Evolutionary conservation across 2,113 vertebrate species (phyloP), one percentile per base, ranked within the genome.

Genomic region (Acrocephalus arundinaceus): DNA sequence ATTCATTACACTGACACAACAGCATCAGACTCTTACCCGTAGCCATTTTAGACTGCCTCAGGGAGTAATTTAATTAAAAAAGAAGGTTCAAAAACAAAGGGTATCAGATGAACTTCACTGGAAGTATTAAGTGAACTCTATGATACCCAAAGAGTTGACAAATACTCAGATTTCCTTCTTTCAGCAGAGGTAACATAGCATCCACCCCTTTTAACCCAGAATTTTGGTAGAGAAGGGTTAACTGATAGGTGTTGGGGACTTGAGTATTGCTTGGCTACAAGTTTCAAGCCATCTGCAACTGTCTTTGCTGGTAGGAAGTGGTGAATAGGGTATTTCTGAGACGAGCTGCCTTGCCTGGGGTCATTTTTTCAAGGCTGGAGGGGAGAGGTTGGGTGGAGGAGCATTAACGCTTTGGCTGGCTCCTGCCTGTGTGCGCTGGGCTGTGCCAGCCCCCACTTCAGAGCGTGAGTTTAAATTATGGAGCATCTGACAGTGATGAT

Each of bases 381-480:
- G 35, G 39, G 35, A 24, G 13, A 25, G 15, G 6, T 9, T 48
- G 37, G 25, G 30, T 5, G 5, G 35, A 39, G 27, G n/a, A 77
- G 49, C 31, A 30, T 10, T 8, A 37, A 20, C 0, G 7, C 27
- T 43, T 33, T 5, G 48, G 14, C 33, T 1, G 5, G 16, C 28
- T 66, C 43, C 31, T 21, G 13, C 15, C 4, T 65, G 72, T 51
- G 55, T 21, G 25, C 2, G 0, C n/a, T 17, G 51, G 11, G 33
- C 61, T 74, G 37, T 33, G 84, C 55, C 37, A 61, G 37, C 10
- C 12, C 16, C 22, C 2, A 0, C 35, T 77, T 79, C 28, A 51
- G 31, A 65, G 33, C 0, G 0, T 10, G 23, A 1, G 1, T 65
- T 78, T 61, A 82, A 80, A 86, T 62, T 61, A 55, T 11, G 35